phyloP scores from a whole-genome alignment of 2,797 vertebrate species.

The Ptychadena robeensis region DNA sequence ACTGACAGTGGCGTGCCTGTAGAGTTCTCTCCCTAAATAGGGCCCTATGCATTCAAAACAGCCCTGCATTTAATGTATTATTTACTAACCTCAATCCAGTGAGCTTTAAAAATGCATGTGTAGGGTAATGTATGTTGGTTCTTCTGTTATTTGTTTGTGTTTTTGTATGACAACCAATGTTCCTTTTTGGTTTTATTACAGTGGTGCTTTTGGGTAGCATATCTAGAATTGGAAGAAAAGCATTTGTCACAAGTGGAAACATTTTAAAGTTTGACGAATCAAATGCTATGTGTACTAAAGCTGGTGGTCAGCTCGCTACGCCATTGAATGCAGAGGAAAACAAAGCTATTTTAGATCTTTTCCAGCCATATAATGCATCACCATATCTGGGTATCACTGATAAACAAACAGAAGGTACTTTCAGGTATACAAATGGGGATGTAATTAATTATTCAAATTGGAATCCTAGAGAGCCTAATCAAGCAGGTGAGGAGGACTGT shows the following conservation, averaged over 20 bases:
- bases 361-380: not conserved
- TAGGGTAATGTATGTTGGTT: no score
- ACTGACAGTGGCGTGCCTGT: no score
- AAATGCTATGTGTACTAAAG: slow-evolving; percentile 52
- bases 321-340: slow-evolving; percentile 63
- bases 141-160: no score
- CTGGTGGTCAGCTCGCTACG: slow-evolving; percentile 65
- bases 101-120: no score
- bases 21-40: no score
- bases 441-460: not conserved
- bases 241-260: slow-evolving; percentile 58
- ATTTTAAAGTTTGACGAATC: slow-evolving; percentile 57
- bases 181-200: no score
- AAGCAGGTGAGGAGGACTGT: not conserved
- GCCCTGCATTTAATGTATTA: no score
- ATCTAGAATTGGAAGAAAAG: no score
- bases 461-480: slow-evolving; percentile 62
- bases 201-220: slow-evolving; percentile 62
- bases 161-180: no score
- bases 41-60: no score
- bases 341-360: not conserved
- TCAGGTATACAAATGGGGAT: slow-evolving; percentile 16
- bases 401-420: not conserved
- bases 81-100: no score
- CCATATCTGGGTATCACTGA: slow-evolving; percentile 9